These are phyloP conservation scores for Erpobdella octoculata DNA, from an alignment of 2,888 invertebrate genomes.

Conservation along the genomic window DNA sequence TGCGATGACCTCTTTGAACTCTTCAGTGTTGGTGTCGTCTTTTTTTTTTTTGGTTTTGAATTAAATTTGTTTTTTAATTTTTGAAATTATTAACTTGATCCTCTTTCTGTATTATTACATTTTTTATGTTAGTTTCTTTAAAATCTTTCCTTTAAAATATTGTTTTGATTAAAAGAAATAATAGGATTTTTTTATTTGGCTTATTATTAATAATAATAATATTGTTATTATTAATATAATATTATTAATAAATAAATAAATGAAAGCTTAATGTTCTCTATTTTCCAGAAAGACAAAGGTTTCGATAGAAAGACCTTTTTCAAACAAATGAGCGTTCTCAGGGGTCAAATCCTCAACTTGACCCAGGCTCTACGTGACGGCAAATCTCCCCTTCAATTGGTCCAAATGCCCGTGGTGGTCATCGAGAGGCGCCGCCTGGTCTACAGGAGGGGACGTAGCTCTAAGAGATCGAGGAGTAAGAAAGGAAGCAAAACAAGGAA, in stretches of 20 bases:
- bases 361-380: slow-evolving; percentile 93
- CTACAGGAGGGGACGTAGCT: slow-evolving; percentile 36
- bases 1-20: slow-evolving; percentile 74
- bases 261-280: background rate
- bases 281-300: slow-evolving; percentile 82
- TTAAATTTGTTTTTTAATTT: background rate
- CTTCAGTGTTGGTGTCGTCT: slow-evolving; percentile 70
- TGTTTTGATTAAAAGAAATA: background rate
- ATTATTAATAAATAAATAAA: background rate
- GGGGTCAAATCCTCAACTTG: slow-evolving; percentile 92
- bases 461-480: background rate
- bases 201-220: background rate
- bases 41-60: background rate
- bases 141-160: too few species aligned
- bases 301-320: slow-evolving; percentile 91
- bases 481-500: background rate
- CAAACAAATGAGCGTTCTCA: slow-evolving; percentile 97
- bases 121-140: too few species aligned
- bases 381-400: slow-evolving; percentile 91
- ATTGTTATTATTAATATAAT: background rate
- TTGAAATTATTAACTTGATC: background rate
- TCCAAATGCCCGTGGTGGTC: slow-evolving; percentile 96
- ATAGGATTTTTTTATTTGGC: background rate
- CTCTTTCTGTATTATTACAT: too few species aligned
- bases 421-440: slow-evolving; percentile 67